A percentile compares a stretch with the other conserved stretches of the same genome.
Evolutionary conservation across 2,113 vertebrate species (phyloP).

Genomic region (Indicator indicator): DNA sequence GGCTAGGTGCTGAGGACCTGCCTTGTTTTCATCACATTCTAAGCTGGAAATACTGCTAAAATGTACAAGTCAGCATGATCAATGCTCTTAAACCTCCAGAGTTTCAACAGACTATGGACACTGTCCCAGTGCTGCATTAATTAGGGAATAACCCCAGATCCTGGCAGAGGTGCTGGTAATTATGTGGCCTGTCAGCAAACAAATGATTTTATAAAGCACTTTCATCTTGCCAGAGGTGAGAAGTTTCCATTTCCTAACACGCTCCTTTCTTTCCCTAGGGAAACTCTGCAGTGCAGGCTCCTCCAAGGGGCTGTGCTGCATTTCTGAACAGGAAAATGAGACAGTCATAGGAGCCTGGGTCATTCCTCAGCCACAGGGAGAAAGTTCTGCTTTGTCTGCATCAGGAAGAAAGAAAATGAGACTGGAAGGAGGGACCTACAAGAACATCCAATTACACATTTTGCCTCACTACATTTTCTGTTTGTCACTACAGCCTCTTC

Average conservation of each 20-base stretch:
- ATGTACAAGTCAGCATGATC: neutral
- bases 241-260: neutral
- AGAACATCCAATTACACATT: neutral
- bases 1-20: neutral
- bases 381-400: neutral
- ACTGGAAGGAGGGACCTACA: neutral
- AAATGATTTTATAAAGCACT: neutral
- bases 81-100: neutral
- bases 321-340: neutral
- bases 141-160: neutral
- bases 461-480: neutral
- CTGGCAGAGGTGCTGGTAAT: constrained; percentile 1
- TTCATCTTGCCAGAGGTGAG: neutral
- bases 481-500: neutral
- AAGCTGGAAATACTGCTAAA: neutral
- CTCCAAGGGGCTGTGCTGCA: neutral
- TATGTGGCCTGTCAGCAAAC: neutral
- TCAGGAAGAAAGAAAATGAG: neutral
- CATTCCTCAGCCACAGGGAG: neutral
- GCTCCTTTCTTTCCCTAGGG: neutral
- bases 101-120: neutral
- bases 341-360: neutral
- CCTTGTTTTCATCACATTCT: neutral
- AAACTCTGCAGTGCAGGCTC: neutral
- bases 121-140: neutral